phyloP scores from a whole-genome alignment of 2,113 vertebrate genomes.

The Chionomys nivalis region DNA sequence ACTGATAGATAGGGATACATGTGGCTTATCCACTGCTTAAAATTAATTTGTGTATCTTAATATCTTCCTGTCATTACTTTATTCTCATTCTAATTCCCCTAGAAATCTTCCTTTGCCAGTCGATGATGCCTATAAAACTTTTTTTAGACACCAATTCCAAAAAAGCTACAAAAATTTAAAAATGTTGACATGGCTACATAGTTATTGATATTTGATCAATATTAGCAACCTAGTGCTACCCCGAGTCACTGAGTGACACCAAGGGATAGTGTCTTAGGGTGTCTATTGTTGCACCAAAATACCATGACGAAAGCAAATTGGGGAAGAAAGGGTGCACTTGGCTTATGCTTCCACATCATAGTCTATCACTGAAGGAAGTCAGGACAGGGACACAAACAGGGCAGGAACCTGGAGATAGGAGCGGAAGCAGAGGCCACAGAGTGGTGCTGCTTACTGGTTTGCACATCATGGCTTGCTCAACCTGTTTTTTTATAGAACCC shows the following conservation, averaged over 20 bases:
- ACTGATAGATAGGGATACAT: slow-evolving; percentile 68
- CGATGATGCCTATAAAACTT: slow-evolving; percentile 75
- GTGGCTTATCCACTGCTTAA: slow-evolving; percentile 74
- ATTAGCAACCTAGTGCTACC: slow-evolving; percentile 5
- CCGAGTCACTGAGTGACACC: background rate
- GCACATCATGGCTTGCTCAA: background rate
- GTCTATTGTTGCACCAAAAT: background rate
- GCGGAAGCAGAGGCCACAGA: too few relatives aligned
- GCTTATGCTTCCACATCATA: background rate
- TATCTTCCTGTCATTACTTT: slow-evolving; percentile 73
- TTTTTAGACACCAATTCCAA: slow-evolving; percentile 57
- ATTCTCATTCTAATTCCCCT: background rate
- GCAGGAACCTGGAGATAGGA: background rate
- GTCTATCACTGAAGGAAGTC: background rate
- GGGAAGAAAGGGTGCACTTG: background rate
- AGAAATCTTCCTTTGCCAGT: slow-evolving; percentile 80
- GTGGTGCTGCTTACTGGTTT: background rate
- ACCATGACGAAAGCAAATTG: background rate
- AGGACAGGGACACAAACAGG: background rate
- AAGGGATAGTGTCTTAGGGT: background rate
- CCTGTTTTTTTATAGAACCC: background rate
- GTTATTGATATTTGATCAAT: background rate
- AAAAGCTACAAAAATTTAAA: slow-evolving; percentile 54
- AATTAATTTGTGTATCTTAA: slow-evolving; percentile 65
- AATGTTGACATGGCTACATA: slow-evolving; percentile 12